Evolutionary conservation across 2,797 vertebrate species (phyloP), one percentile per base, ranked within the genome.

Genomic region (Onychomys torridus): DNA sequence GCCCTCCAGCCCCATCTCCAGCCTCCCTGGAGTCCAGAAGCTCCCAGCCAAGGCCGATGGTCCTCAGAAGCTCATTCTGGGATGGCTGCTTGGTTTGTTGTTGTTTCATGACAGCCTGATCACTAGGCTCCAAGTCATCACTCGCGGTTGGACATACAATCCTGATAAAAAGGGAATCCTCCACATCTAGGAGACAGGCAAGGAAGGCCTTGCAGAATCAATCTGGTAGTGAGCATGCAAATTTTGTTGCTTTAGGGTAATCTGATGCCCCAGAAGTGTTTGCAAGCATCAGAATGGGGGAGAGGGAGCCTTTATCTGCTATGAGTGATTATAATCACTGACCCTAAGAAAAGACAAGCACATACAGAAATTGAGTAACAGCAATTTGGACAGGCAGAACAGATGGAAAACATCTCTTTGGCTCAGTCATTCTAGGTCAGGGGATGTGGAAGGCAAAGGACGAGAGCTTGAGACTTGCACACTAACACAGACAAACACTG

Each of bases 141-240:
- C 79, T 27, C 82, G n/a, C 0, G n/a, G 29, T 0, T 77, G 55
- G 25, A n/a, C 34, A 23, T 14, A 52, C 52, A 84, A 63, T 67
- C 49, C 37, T n/a, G 78, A 65, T 46, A 32, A 81, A 95, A n/a
- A 84, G 43, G 49, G 19, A 57, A 69, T 8, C 40, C 0, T 5
- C 71, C 23, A 21, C 0, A 4, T 57, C 71, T 52, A 19, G 71
- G 32, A 89, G 40, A 16, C 67, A 0, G 90, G 55, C 7, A 37
- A 57, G 65, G n/a, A 84, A 93, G 65, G 49, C 79, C 76, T 81
- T 65, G 0, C 13, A 90, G 91, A 96, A 55, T 46, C 88, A n/a
- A 21, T 49, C 75, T 32, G 43, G 9, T 61, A 67, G 46, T 63
- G 85, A 91, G 55, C 8, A 32, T 61, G 83, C 49, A 61, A 57